These are phyloP conservation scores for Ganaspis sp. DNA, from an alignment of 1,140 invertebrate genomes.

Conservation along the genomic window DNA sequence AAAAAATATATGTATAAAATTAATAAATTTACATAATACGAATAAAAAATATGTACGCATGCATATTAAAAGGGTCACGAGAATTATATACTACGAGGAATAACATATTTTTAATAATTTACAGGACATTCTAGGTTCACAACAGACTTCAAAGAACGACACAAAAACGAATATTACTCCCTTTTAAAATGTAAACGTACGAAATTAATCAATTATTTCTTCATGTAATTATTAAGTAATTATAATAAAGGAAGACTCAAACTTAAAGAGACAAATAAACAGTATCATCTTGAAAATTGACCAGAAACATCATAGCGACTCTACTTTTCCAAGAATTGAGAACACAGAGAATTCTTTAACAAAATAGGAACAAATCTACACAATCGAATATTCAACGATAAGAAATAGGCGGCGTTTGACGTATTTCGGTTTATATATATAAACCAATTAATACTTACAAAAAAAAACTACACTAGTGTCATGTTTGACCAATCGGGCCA, in stretches of 20 bases:
- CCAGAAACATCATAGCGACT: slow-evolving; percentile 9
- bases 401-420: slow-evolving; percentile 11
- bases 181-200: background rate
- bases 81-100: too few relatives aligned
- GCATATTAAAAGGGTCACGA: background rate
- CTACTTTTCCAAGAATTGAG: slow-evolving; percentile 22
- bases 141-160: background rate
- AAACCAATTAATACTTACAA: background rate
- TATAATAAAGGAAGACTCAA: slow-evolving; percentile 35
- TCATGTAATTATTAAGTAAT: slow-evolving; percentile 15
- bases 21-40: background rate
- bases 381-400: background rate
- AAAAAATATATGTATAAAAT: slow-evolving; percentile 26
- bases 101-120: too few relatives aligned
- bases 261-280: slow-evolving; percentile 13
- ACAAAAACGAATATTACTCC: background rate
- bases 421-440: slow-evolving; percentile 27
- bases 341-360: background rate
- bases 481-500: slow-evolving; percentile 52
- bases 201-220: slow-evolving; percentile 1
- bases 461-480: slow-evolving; percentile 33
- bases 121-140: too few relatives aligned
- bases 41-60: background rate
- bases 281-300: background rate
- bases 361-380: background rate